Base-by-base conservation (phyloP, 2,797 vertebrate genomes). In the Cryptoblepharus egeriae region DNA sequence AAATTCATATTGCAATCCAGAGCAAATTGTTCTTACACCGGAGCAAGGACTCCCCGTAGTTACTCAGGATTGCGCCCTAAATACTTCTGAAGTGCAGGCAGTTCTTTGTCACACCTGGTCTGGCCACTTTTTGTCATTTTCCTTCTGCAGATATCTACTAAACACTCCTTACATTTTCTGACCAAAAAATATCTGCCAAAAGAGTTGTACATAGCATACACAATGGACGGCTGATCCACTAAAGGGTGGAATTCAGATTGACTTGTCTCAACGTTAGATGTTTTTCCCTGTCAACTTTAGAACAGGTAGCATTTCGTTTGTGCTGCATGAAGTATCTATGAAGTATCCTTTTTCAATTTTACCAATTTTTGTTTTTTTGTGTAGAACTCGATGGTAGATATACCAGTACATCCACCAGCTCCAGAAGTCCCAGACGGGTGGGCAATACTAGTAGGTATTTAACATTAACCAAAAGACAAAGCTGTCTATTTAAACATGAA, bases 171-270 rank as follows among this genome's bases (percentile, higher is more conserved):
- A 16, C 88, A 55, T 74, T 78, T 72, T 87, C 61, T 42, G 61
- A 88, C 78, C 63, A 85, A 87, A 92, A 85, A 90, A 63, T 80
- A 87, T 55, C 80, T 90, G 85, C 82, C 75, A 76, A 90, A 74
- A 67, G 78, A 45, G 28, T 76, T 55, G n/a, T 88, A 61, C 86
- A 87, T n/a, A 1, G 81, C 80, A 39, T 9, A 7, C 64, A 39
- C 64, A 85, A 80, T 57, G 35, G 45, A 4, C 30, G 28, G 42
- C 72, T 67, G n/a, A 82, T 77, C 83, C 80, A 61, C 82, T 39
- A 24, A 90, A 58, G 3, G 84, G 85, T 90, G 67, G 88, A 88
- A 88, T 93, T 93, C 90, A 84, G 93, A 92, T 73, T 85, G 87
- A 90, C 10, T 85, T 85, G 28, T 87, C 82, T 93, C 85, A 42